Base-by-base conservation (phyloP, 2,888 invertebrate genomes). In the Callyntrura sp. region DNA sequence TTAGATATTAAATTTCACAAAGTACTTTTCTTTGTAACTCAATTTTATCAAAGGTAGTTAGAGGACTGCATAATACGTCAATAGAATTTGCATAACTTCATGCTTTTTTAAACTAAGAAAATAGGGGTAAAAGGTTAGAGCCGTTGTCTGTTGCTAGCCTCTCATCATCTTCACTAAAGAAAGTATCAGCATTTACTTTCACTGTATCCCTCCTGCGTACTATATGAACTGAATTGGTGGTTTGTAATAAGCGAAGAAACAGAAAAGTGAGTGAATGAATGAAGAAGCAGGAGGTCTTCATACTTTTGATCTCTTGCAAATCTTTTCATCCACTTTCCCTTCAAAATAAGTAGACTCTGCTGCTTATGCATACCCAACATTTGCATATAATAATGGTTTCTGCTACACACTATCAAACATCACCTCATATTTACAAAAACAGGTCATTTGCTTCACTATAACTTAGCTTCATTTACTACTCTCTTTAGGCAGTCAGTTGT, bases 1-100 rank as follows among this genome's bases (percentile, higher is more conserved):
- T 51, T 2, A 51, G n/a, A 51, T 8, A n/a, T 11, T 51, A 51
- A 51, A 8, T 60, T 62, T n/a, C 43, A 35, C 35, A 81, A 81
- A 60, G 62, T 65, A 11, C 28, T 82, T 55, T 82, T 45, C 51
- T 28, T 68, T 82, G 23, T 65, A 62, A 82, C 82, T 65, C 20
- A 43, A 48, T 65, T 82, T 82, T 82, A 45, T 48, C 82, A 35
- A 81, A 65, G 60, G 17, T 81, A 60, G 48, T 68, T 23, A 8
- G 65, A 14, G 48, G 65, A 62, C 65, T 35, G 35, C 6, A 35
- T 35, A 82, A 51, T 65, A 82, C 62, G 45, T 45, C 82, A 82
- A 82, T 82, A 48, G 51, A 84, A 84, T 84, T 84, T 70, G 84
- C 70, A 84, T 84, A 70, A 25, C 84, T 57, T 70, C 48, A 55